These are phyloP conservation scores for Calephelis nemesis DNA, from an alignment of 1,140 invertebrate species.

Conservation along the genomic window DNA sequence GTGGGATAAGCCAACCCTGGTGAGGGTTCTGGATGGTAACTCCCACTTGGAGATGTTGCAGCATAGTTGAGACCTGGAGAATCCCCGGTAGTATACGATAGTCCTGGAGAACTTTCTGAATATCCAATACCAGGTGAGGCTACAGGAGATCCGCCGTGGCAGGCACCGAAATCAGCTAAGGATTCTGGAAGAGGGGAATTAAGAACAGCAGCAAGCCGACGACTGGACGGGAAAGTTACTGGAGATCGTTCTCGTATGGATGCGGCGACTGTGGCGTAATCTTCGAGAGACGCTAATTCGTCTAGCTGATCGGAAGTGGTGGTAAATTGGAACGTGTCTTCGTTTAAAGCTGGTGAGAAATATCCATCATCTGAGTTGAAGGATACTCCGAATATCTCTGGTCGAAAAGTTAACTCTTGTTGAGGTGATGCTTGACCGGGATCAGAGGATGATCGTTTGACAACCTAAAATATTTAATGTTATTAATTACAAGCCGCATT, in stretches of 20 bases:
- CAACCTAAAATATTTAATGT: conserved; percentile 50
- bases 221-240: conserved; percentile 84
- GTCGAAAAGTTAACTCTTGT: conserved; percentile 80
- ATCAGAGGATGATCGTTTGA: conserved; percentile 82
- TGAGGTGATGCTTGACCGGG: conserved; percentile 81
- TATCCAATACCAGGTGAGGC: conserved; percentile 69
- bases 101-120: conserved; percentile 58
- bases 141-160: conserved; percentile 80
- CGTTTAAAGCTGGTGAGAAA: conserved; percentile 86
- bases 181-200: conserved; percentile 88
- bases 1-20: conserved; percentile 89
- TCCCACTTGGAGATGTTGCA: conserved; percentile 72
- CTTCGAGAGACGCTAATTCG: conserved; percentile 84
- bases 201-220: conserved; percentile 85
- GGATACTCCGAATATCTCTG: conserved; percentile 81
- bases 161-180: conserved; percentile 89
- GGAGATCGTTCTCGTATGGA: conserved; percentile 79
- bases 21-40: conserved; percentile 84
- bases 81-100: conserved; percentile 67
- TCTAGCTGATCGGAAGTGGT: conserved; percentile 84
- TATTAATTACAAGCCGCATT: conserved; percentile 1
- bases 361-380: conserved; percentile 85
- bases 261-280: conserved; percentile 80
- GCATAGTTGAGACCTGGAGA: conserved; percentile 71
- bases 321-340: conserved; percentile 89